These are phyloP conservation scores for Lophura swinhoii DNA, from an alignment of 2,797 vertebrate genomes.

Conservation along the genomic window DNA sequence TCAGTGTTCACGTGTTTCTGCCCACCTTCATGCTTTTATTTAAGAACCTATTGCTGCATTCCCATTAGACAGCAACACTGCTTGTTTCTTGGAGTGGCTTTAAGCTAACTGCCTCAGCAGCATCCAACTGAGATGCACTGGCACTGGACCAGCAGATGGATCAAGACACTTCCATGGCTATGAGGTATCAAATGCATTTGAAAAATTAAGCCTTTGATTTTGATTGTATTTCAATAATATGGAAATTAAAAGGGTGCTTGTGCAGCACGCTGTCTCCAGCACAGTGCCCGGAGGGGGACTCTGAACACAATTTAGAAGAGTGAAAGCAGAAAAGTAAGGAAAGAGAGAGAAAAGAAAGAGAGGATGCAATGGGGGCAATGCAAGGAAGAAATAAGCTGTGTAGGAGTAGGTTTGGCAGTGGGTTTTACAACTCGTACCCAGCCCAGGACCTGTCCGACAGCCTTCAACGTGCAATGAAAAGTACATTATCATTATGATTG, in stretches of 20 bases:
- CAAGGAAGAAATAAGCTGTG: background rate
- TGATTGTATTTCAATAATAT: background rate
- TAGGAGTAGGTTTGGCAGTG: rapidly evolving
- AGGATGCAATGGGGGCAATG: background rate
- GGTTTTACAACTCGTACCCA: rapidly evolving
- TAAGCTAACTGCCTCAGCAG: background rate
- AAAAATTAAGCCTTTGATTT: constrained; percentile 38
- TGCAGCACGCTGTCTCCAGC: background rate
- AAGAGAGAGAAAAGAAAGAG: background rate
- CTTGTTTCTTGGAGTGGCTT: background rate
- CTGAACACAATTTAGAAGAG: background rate
- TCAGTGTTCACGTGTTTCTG: rapidly evolving
- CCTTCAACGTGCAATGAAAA: background rate
- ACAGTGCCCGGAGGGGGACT: background rate
- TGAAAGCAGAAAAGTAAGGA: background rate
- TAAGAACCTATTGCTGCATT: background rate
- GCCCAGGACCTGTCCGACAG: rapidly evolving
- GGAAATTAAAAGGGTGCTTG: constrained; percentile 35
- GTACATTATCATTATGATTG: background rate
- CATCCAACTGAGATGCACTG: background rate
- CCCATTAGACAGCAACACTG: background rate
- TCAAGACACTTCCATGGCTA: background rate
- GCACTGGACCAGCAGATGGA: background rate
- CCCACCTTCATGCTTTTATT: background rate
- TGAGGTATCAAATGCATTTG: background rate